A percentile compares a stretch with the other conserved stretches of the same genome.
Evolutionary conservation across 2,113 vertebrate species (phyloP).

Genomic region (Silurus glanis): DNA sequence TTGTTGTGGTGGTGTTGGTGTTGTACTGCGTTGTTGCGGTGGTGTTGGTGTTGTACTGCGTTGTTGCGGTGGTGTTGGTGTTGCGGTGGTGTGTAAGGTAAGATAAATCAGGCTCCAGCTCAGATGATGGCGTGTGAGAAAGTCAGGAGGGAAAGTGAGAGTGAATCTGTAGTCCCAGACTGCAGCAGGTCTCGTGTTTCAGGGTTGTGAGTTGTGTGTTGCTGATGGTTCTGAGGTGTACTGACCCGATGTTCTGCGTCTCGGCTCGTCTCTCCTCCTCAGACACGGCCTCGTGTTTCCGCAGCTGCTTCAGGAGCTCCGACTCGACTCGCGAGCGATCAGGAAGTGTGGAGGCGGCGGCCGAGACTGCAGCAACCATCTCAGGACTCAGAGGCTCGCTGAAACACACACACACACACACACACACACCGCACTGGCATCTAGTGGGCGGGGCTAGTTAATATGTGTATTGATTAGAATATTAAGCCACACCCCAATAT

Average conservation of each 20-base stretch:
- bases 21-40: too few relatives aligned
- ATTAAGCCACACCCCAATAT: not conserved
- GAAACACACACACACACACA: conserved; percentile 36
- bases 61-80: too few relatives aligned
- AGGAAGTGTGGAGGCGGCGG: conserved; percentile 82
- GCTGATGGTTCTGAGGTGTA: not conserved
- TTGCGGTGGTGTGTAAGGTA: too few relatives aligned
- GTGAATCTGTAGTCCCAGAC: not conserved
- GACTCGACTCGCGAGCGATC: conserved; percentile 74
- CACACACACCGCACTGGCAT: not conserved
- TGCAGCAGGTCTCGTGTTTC: too few relatives aligned
- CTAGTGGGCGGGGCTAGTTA: not conserved
- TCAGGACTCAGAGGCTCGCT: conserved; percentile 71
- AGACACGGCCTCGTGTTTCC: conserved; percentile 73
- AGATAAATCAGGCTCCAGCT: too few relatives aligned
- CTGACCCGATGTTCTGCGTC: conserved; percentile 74
- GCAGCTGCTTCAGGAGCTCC: conserved; percentile 83
- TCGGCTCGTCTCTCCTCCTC: conserved; percentile 71
- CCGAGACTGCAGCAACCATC: conserved; percentile 80
- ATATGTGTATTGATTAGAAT: not conserved
- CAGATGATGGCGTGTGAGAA: not conserved
- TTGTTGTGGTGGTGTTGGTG: too few relatives aligned
- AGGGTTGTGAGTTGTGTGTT: not conserved
- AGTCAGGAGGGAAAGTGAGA: not conserved
- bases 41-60: too few relatives aligned